Conservation (phyloP, 2,113 vertebrate species). For the Trematomus loennbergii region DNA sequence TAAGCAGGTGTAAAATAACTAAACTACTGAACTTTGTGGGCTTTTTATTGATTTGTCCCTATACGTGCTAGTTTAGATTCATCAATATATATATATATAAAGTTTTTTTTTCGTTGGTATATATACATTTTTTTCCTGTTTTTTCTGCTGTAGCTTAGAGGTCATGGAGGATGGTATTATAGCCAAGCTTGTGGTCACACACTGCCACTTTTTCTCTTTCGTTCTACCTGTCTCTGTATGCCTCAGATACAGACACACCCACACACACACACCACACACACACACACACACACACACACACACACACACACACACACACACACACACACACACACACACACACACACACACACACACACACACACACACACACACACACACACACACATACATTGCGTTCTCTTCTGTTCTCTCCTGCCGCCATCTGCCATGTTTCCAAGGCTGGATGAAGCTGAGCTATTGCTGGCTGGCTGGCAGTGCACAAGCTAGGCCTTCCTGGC, state of each 20-base stretch:
- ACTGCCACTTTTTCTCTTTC: constrained; percentile 11
- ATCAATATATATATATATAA: background rate
- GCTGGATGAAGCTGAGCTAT: constrained; percentile 73
- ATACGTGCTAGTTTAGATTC: constrained; percentile 23
- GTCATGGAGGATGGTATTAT: constrained; percentile 22
- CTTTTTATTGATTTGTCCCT: background rate
- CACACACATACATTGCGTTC: constrained; percentile 15
- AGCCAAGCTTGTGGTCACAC: constrained; percentile 35
- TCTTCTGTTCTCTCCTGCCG: constrained; percentile 66
- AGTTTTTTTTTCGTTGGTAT: too few species aligned
- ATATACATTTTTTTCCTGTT: background rate
- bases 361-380: background rate
- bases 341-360: background rate
- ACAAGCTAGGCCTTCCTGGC: constrained; percentile 63
- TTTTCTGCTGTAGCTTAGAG: constrained; percentile 25
- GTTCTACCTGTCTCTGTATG: constrained; percentile 41
- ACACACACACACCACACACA: background rate
- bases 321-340: background rate
- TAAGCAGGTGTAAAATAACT: constrained; percentile 11
- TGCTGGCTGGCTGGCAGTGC: constrained; percentile 67
- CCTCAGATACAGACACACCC: constrained; percentile 5
- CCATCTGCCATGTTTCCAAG: constrained; percentile 78
- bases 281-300: background rate
- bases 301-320: background rate
- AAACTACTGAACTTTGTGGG: background rate